Base-by-base conservation (phyloP, 2,797 vertebrate genomes). In the Sebastes jordani region DNA sequence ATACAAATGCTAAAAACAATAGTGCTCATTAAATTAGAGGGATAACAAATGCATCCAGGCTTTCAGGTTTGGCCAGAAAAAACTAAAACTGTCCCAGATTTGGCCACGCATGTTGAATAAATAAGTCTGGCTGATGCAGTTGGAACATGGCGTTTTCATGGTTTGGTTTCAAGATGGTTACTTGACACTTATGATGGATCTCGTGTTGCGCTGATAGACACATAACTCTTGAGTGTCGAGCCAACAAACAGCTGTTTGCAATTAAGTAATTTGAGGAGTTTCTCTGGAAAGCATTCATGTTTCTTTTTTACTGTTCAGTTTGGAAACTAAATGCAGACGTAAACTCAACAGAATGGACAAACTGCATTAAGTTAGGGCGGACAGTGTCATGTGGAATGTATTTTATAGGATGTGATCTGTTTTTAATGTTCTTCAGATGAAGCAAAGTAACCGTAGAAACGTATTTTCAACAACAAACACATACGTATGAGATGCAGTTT, bases 161-260 rank as follows among this genome's bases (percentile, higher is more conserved):
- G 30, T 30, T n/a, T 16, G 13, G 46, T 56, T 72, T 58, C 11
- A 61, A 32, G 58, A 72, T 6, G 8, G 34, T 54, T 62, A 16
- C 22, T 46, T 55, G 29, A 74, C 72, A 74, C 23, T 70, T 66
- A 13, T 18, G 42, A 73, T 32, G 52, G 55, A 54, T 70, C 13
- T n/a, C 2, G 7, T 38, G 20, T 36, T 42, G 55, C 22, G 55
- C 34, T 14, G 59, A 70, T 4, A 30, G 30, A 64, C 32, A 22
- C 32, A 75, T 1, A 56, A 54, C 22, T 54, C 4, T 22, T 20
- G 38, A 25, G 56, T 32, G 29, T 42, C 62, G 36, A 58, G 63
- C 46, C 46, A 64, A 42, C 14, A 49, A 71, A 73, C 65, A 74
- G 72, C 72, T 54, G 75, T 71, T 76, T 71, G 29, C 67, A 63